These are phyloP conservation scores for Crypturellus tataupa DNA, from an alignment of 2,797 vertebrate genomes.

Conservation along the genomic window DNA sequence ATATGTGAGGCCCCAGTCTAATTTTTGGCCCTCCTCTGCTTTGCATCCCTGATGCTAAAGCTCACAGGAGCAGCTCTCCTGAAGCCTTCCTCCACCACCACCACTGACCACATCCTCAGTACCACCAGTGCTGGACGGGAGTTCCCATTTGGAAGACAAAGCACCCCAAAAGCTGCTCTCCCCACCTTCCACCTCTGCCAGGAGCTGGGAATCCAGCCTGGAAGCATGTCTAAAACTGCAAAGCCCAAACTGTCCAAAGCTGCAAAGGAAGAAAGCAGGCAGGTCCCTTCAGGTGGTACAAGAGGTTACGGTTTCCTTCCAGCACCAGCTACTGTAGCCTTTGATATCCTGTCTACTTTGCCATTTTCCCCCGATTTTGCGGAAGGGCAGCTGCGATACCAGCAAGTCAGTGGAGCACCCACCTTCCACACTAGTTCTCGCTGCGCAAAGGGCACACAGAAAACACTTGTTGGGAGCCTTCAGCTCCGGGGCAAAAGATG, in stretches of 20 bases:
- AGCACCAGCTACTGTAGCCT: conserved; percentile 54
- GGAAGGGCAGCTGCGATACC: conserved; percentile 69
- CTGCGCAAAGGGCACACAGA: not conserved
- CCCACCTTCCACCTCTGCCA: not conserved
- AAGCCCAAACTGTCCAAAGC: conserved; percentile 16
- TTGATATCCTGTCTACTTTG: conserved; percentile 71
- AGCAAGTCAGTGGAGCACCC: conserved; percentile 43
- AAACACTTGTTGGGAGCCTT: conserved; percentile 62
- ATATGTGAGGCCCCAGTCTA: not conserved
- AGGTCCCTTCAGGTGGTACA: conserved; percentile 4
- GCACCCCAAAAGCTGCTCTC: conserved; percentile 18
- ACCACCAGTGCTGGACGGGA: not conserved
- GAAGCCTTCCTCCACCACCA: not conserved
- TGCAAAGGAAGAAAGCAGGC: not conserved
- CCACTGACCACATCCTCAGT: not conserved
- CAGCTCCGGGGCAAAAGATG: conserved; percentile 66
- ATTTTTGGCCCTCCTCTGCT: not conserved
- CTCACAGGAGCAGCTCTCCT: not conserved
- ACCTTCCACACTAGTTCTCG: conserved; percentile 35
- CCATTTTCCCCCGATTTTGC: conserved; percentile 33
- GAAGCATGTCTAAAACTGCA: not conserved
- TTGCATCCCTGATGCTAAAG: not conserved
- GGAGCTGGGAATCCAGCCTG: not conserved
- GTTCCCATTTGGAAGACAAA: not conserved
- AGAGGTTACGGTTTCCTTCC: conserved; percentile 54